Evolutionary conservation across 2,888 invertebrate species (phyloP).

Genomic region (Drosophila fulvimacula): DNA sequence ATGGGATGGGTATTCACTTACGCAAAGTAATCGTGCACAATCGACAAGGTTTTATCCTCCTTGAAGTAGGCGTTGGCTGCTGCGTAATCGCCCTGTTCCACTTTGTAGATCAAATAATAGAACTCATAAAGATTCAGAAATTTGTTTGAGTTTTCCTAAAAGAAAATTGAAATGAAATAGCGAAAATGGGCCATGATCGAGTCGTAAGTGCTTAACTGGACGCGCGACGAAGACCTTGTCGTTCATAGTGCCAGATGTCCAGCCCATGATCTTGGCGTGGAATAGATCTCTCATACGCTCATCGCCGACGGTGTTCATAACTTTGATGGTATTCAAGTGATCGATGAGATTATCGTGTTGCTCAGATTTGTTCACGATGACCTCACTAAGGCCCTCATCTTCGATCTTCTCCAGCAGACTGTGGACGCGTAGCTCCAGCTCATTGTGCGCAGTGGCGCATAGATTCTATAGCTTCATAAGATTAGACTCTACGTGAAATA

Average conservation of each 20-base stretch:
- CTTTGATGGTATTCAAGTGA: conserved; percentile 55
- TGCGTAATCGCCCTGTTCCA: conserved; percentile 65
- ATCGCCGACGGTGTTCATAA: conserved; percentile 47
- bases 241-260: neutral
- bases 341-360: conserved; percentile 36
- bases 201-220: conserved; percentile 3
- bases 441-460: conserved; percentile 53
- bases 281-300: conserved; percentile 30
- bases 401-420: conserved; percentile 40
- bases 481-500: neutral
- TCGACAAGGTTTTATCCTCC: conserved; percentile 16
- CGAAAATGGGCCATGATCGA: too few species aligned
- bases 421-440: conserved; percentile 56
- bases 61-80: conserved; percentile 51
- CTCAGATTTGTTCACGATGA: neutral
- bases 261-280: conserved; percentile 44
- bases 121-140: conserved; percentile 49
- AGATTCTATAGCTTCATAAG: conserved; percentile 48
- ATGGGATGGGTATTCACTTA: conserved; percentile 32
- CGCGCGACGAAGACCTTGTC: conserved; percentile 2
- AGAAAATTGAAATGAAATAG: neutral
- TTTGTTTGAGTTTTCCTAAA: conserved; percentile 30
- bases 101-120: conserved; percentile 55
- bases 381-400: conserved; percentile 33
- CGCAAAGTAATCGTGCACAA: conserved; percentile 45